Percentiles rank a stretch among this genome's conserved stretches.
Evolutionary conservation across 2,888 invertebrate species (phyloP).

Genomic region (Acronicta alni): DNA sequence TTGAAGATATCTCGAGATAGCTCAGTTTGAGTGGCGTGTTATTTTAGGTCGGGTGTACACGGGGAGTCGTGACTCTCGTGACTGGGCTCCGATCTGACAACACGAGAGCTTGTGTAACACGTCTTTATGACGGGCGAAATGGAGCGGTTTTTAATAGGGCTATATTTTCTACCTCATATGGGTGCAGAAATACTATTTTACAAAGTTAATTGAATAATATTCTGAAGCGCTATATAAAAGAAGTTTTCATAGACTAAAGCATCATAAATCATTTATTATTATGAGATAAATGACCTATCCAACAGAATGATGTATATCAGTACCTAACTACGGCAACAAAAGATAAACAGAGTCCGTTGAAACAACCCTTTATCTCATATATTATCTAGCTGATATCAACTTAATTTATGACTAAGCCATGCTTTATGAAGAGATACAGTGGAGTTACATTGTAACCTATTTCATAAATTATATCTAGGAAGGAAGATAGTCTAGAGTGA

Average conservation of each 20-base stretch:
- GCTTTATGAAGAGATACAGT: slow-evolving; percentile 40
- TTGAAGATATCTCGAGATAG: slow-evolving; percentile 47
- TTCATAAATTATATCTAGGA: neutral
- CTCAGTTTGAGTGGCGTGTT: slow-evolving; percentile 54
- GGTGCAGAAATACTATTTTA: neutral
- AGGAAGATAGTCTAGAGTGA: neutral
- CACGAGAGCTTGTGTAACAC: slow-evolving; percentile 60
- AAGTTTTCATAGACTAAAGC: neutral
- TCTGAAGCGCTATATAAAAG: neutral
- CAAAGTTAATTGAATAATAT: neutral
- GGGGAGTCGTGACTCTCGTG: slow-evolving; percentile 73
- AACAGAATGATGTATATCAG: slow-evolving; percentile 25
- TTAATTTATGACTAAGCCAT: slow-evolving; percentile 46
- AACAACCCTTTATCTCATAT: slow-evolving; percentile 36
- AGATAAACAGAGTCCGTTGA: slow-evolving; percentile 23
- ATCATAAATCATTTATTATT: neutral
- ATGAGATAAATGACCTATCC: slow-evolving; percentile 30
- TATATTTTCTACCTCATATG: slow-evolving; percentile 24
- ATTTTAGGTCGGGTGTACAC: slow-evolving; percentile 58
- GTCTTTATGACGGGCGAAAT: slow-evolving; percentile 64
- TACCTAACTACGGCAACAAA: slow-evolving; percentile 33
- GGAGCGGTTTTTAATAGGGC: slow-evolving; percentile 50
- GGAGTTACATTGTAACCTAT: slow-evolving; percentile 19
- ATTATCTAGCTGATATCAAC: slow-evolving; percentile 36
- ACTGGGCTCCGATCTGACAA: slow-evolving; percentile 68